A percentile compares a stretch with the other conserved stretches of the same genome.
Evolutionary conservation across 2,888 invertebrate genomes (phyloP).

Genomic region (Geophilus truncorum): DNA sequence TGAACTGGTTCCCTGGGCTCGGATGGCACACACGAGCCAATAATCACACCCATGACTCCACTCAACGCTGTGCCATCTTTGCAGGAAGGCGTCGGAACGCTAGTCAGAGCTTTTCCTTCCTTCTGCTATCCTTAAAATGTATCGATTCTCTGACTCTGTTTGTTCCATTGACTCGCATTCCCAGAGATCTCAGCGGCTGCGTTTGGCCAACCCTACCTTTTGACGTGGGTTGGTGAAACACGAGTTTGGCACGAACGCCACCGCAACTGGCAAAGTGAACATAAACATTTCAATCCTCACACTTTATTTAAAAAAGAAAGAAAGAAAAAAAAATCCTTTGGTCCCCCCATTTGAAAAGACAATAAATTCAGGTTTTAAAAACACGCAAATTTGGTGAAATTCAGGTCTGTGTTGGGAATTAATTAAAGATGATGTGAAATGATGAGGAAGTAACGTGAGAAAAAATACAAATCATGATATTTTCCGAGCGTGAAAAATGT

Average conservation of each 20-base stretch:
- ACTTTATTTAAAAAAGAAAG: too few relatives aligned
- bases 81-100: not conserved
- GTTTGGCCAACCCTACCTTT: conserved; percentile 8
- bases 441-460: not conserved
- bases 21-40: conserved; percentile 66
- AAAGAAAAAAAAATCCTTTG: too few relatives aligned
- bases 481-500: too few relatives aligned
- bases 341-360: too few relatives aligned
- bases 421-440: not conserved
- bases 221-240: not conserved
- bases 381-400: not conserved
- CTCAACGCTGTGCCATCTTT: not conserved
- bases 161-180: conserved; percentile 9
- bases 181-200: conserved; percentile 11
- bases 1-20: conserved; percentile 44
- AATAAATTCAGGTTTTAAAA: not conserved
- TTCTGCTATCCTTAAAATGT: not conserved
- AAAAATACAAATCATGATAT: not conserved
- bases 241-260: not conserved
- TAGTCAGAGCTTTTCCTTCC: not conserved
- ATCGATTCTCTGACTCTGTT: conserved; percentile 3
- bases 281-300: not conserved
- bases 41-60: conserved; percentile 62
- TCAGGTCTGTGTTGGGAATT: not conserved
- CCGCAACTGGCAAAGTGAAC: not conserved